These are phyloP conservation scores for Morpho deidamia DNA, from an alignment of 2,888 invertebrate genomes.

Conservation along the genomic window DNA sequence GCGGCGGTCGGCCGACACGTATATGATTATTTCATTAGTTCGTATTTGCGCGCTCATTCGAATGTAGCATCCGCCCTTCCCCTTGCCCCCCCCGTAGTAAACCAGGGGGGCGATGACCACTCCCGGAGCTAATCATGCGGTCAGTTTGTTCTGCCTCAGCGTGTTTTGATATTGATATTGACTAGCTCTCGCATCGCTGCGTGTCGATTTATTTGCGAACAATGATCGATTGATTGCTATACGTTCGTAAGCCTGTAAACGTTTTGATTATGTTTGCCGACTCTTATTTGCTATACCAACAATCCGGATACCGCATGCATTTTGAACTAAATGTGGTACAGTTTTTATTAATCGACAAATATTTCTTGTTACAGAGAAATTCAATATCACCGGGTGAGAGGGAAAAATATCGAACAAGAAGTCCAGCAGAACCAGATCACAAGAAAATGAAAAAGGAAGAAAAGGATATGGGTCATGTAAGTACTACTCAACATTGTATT, in stretches of 20 bases:
- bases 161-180: constrained; percentile 79
- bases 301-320: constrained; percentile 35
- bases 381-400: constrained; percentile 91
- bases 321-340: constrained; percentile 14
- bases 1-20: constrained; percentile 65
- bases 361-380: constrained; percentile 82
- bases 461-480: constrained; percentile 88
- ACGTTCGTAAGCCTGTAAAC: constrained; percentile 64
- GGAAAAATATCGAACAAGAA: constrained; percentile 90
- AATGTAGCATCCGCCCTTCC: constrained; percentile 52
- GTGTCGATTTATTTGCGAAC: constrained; percentile 76
- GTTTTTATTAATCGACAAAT: constrained; percentile 6
- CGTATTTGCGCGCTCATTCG: constrained; percentile 73
- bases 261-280: constrained; percentile 72
- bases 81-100: constrained; percentile 20
- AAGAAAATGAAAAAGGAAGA: constrained; percentile 90
- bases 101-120: constrained; percentile 64
- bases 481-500: constrained; percentile 39
- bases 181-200: constrained; percentile 71
- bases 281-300: constrained; percentile 57
- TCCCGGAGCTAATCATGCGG: constrained; percentile 77
- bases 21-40: constrained; percentile 78
- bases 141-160: constrained; percentile 78
- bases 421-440: constrained; percentile 85
- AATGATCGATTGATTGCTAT: constrained; percentile 76